Evolutionary conservation across 2,797 vertebrate species (phyloP).

Genomic region (Halcyon badia): DNA sequence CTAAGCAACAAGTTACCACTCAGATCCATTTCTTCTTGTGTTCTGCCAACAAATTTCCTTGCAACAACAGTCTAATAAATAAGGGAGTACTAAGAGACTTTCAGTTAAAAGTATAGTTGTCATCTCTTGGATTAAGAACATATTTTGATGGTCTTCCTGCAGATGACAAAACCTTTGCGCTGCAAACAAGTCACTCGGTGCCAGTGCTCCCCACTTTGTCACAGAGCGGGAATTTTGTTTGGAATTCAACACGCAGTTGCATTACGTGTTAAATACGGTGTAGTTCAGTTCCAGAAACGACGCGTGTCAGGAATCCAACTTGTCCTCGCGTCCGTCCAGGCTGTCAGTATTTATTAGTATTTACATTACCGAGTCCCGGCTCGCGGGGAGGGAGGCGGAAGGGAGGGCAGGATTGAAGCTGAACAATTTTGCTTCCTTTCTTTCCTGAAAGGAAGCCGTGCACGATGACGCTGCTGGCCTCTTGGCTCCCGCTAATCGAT

Average conservation of each 20-base stretch:
- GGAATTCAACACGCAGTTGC: not conserved
- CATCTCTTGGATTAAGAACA: not conserved
- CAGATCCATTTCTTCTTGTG: rapidly evolving
- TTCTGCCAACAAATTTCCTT: not conserved
- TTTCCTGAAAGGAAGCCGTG: rapidly evolving
- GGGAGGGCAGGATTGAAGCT: not conserved
- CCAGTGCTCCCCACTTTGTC: not conserved
- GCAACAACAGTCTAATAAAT: not conserved
- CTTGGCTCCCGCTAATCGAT: not conserved
- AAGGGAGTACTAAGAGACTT: not conserved
- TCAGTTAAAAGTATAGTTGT: not conserved
- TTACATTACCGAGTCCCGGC: not conserved
- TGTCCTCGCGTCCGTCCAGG: rapidly evolving
- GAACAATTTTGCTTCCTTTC: not conserved
- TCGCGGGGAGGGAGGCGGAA: not conserved
- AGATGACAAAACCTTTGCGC: not conserved
- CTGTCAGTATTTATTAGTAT: rapidly evolving
- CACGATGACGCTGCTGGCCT: not conserved
- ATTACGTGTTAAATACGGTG: not conserved
- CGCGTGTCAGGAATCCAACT: rapidly evolving
- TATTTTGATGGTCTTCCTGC: not conserved
- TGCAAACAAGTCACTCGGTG: not conserved
- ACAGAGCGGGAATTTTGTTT: not conserved
- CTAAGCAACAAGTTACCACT: not conserved
- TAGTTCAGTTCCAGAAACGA: not conserved